A percentile compares a stretch with the other conserved stretches of the same genome.
phyloP scores from a whole-genome alignment of 2,797 vertebrate species.

The Ceryle rudis region DNA sequence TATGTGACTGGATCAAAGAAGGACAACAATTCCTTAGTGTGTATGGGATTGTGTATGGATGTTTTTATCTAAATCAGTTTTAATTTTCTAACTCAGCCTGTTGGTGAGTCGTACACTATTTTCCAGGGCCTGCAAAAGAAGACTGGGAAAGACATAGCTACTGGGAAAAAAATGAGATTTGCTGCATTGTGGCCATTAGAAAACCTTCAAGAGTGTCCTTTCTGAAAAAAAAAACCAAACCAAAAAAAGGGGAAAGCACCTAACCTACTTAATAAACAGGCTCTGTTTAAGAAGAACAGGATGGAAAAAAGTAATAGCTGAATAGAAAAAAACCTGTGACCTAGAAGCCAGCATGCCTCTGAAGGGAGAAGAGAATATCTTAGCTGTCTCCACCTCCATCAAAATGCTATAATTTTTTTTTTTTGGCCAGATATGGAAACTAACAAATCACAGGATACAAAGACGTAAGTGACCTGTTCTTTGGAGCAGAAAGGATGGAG shows the following conservation, averaged over 20 bases:
- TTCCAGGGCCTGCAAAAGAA: background rate
- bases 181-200: background rate
- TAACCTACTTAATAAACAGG: background rate
- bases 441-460: background rate
- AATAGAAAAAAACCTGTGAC: background rate
- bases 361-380: background rate
- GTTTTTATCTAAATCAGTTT: background rate
- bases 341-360: background rate
- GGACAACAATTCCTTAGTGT: background rate
- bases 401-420: background rate
- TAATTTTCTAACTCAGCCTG: background rate
- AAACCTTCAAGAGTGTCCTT: background rate
- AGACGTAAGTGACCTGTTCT: background rate
- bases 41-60: background rate
- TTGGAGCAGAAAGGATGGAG: background rate
- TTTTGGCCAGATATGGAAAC: background rate
- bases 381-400: background rate
- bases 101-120: background rate
- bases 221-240: background rate
- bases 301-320: background rate
- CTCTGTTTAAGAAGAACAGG: background rate
- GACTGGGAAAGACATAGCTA: background rate
- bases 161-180: background rate
- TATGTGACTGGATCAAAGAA: background rate
- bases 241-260: background rate